Base-by-base conservation (phyloP, 2,797 vertebrate species). In the Urophycis tenuis region DNA sequence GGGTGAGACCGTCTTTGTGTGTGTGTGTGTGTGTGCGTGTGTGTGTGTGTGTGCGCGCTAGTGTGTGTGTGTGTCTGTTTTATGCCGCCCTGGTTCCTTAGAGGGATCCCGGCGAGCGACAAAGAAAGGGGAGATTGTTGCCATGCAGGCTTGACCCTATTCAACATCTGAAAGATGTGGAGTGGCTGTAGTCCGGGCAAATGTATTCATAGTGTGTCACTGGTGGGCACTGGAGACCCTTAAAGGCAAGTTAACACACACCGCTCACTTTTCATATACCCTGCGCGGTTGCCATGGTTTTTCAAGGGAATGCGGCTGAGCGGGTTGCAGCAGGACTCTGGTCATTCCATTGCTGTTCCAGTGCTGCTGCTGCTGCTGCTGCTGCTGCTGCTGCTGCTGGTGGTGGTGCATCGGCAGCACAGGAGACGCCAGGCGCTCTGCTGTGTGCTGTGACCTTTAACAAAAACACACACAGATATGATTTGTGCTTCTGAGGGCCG, bases 141-240 rank as follows among this genome's bases (percentile, higher is more conserved):
- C 90, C 87, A 91, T 89, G 90, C 91, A 88, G 86, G 87, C 88
- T 89, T 92, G 89, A 92, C 88, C 91, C 91, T 87, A 87, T 91
- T 91, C 86, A 91, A 83, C 81, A 79, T 79, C 84, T 89, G 86
- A 90, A 89, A 88, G 89, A 84, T 84, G 85, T 88, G 83, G 82
- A 90, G 90, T 90, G 87, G 86, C 82, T 87, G 74, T 74, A 83
- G 81, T 7, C 70, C 85, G 78, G 84, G 82, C 84, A 25, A 15
- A 74, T 75, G 77, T 80, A 80, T 85, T 86, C 83, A 77, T 75
- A 30, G 80, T 78, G 76, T 84, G 79, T 77, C 79, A 81, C 85
- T 84, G 88, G 87, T 89, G 88, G 90, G 89, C 86, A 91, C 85
- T 83, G 88, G 82, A 89, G 87, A 89, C 85, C 86, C 84, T 88